Evolutionary conservation across 2,113 vertebrate genomes (phyloP), one percentile per base, ranked within the genome.

Genomic region (Pomatostomus ruficeps): DNA sequence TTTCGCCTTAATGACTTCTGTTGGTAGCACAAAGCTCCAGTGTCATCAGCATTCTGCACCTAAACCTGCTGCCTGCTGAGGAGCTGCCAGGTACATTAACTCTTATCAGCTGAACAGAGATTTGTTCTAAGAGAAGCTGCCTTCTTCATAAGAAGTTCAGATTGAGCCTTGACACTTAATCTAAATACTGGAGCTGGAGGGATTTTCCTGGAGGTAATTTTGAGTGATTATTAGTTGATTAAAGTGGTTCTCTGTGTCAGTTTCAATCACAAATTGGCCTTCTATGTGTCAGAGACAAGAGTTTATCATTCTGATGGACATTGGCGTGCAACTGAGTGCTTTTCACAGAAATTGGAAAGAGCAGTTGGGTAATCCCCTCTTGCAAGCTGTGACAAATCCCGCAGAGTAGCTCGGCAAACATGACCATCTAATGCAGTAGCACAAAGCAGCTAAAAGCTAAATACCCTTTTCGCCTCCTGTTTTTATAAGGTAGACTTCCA

Each of bases 151-250:
- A 89, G 19, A 74, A 90, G 43, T 81, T 89, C 55, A 91, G 75
- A 13, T 73, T 43, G 87, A 95, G 73, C 36, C 70, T 84, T 85
- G 86, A 79, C 73, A 80, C 75, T 96, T 96, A 93, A 95, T 97
- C 89, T 94, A 96, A 97, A 88, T 93, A 71, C 79, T 59, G 58
- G 71, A 59, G 77, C 92, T 85, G 40, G 40, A 68, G 22, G 43
- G 79, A 78, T 96, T 96, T 97, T 97, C 68, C 80, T 94, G 48
- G 66, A 90, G 87, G 85, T 88, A 92, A 92, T 91, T 96, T 89
- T 93, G 85, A 91, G 49, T 85, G 84, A 95, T 97, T 93, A 97
- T 96, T 91, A 91, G 87, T 96, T 97, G 96, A 97, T 97, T 96
- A 95, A 88, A 97, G 90, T 94, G 78, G 75, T 92, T 97, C 83